phyloP scores from a whole-genome alignment of 2,888 invertebrate genomes.

The Mesochorus sp. region DNA sequence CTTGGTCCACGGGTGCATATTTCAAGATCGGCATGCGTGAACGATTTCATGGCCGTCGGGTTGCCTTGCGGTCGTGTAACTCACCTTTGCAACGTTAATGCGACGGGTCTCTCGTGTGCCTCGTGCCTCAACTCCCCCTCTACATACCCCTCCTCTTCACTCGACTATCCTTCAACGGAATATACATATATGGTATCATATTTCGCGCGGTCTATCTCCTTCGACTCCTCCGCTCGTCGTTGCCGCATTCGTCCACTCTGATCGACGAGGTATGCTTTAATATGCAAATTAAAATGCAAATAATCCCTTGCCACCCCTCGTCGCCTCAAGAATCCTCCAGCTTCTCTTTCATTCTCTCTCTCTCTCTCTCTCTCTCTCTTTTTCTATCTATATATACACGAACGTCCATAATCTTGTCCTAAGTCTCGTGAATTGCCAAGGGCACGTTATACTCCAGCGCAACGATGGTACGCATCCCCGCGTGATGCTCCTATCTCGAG shows the following conservation, averaged over 20 bases:
- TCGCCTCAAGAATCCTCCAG: conserved; percentile 35
- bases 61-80: conserved; percentile 81
- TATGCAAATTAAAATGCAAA: conserved; percentile 81
- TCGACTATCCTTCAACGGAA: background rate
- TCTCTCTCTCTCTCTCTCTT: too few species aligned
- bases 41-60: conserved; percentile 81
- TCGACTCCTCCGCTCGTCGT: conserved; percentile 13
- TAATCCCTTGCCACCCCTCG: conserved; percentile 67
- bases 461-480: conserved; percentile 18
- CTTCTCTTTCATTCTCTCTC: too few species aligned
- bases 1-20: conserved; percentile 79
- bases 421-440: conserved; percentile 49
- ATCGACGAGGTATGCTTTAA: conserved; percentile 78
- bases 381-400: background rate
- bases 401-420: conserved; percentile 5
- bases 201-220: conserved; percentile 69
- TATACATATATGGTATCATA: conserved; percentile 71
- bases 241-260: conserved; percentile 64
- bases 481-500: conserved; percentile 28
- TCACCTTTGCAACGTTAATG: conserved; percentile 79
- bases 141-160: too few species aligned
- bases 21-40: conserved; percentile 81
- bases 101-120: conserved; percentile 69
- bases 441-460: conserved; percentile 42
- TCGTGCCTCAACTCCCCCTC: conserved; percentile 40